These are phyloP conservation scores for Procavia capensis DNA, from an alignment of 2,113 vertebrate species.

Conservation along the genomic window DNA sequence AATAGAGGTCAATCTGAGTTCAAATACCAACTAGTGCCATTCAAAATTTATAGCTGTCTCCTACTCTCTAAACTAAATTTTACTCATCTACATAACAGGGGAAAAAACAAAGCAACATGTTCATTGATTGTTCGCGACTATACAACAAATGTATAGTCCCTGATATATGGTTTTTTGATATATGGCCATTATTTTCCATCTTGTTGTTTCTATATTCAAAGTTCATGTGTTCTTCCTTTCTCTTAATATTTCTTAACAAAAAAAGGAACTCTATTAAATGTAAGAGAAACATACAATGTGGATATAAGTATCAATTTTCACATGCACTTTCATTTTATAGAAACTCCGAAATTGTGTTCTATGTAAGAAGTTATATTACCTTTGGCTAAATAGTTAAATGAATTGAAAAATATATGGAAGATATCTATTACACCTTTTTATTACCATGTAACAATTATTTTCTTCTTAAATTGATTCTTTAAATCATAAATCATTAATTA, in stretches of 20 bases:
- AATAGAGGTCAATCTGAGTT: background rate
- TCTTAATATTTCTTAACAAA: background rate
- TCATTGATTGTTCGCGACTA: background rate
- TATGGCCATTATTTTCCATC: background rate
- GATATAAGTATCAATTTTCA: background rate
- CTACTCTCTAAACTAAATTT: background rate
- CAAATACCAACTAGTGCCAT: background rate
- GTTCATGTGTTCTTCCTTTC: background rate
- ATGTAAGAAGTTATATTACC: background rate
- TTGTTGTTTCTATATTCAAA: background rate
- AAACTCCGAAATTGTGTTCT: background rate
- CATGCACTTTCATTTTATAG: background rate
- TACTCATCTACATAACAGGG: background rate
- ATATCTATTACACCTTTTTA: background rate
- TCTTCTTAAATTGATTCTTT: background rate
- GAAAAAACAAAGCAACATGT: background rate
- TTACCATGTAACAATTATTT: background rate
- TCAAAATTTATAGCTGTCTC: background rate
- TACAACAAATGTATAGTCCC: background rate
- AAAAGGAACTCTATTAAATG: background rate
- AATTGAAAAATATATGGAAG: background rate
- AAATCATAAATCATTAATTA: background rate
- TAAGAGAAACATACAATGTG: background rate
- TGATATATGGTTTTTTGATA: background rate
- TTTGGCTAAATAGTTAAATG: background rate